Percentiles rank a stretch among this genome's conserved stretches.
phyloP scores from a whole-genome alignment of 2,113 vertebrate species.

The Ivindomyrus marchei region DNA sequence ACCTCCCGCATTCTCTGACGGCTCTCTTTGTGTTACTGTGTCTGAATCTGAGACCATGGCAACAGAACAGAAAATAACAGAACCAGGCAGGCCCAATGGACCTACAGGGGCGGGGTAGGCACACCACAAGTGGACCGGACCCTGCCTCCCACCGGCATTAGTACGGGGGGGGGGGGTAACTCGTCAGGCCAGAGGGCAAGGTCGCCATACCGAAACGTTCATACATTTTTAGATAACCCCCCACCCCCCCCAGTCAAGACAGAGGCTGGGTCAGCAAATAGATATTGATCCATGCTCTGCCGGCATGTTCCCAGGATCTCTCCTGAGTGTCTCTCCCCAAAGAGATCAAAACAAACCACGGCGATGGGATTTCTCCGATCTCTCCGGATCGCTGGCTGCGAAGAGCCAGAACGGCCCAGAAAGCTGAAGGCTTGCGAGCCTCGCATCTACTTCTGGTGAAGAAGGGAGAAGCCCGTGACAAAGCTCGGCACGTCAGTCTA shows the following conservation, averaged over 20 bases:
- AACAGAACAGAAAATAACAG: background rate
- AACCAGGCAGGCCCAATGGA: background rate
- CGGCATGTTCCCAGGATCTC: slow-evolving; percentile 35
- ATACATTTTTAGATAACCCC: slow-evolving; percentile 51
- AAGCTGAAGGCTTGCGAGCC: background rate
- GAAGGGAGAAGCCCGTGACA: background rate
- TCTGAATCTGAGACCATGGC: background rate
- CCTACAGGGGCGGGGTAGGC: background rate
- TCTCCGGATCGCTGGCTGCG: background rate
- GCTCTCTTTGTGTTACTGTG: background rate
- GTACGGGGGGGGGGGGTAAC: slow-evolving; percentile 27
- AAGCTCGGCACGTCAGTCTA: background rate
- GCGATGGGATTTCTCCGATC: slow-evolving; percentile 31
- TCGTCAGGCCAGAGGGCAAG: slow-evolving; percentile 50
- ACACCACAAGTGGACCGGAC: background rate
- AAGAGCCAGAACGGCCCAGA: background rate
- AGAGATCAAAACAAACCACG: slow-evolving; percentile 47
- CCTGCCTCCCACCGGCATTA: slow-evolving; percentile 24
- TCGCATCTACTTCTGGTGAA: background rate
- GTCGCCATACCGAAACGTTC: slow-evolving; percentile 51
- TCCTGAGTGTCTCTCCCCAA: slow-evolving; percentile 35
- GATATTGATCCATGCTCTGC: slow-evolving; percentile 53
- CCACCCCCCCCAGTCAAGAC: slow-evolving; percentile 43
- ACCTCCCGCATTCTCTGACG: background rate
- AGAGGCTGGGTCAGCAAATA: slow-evolving; percentile 56